Conservation (phyloP, 2,797 vertebrate genomes). For the Gambelia wislizenii region DNA sequence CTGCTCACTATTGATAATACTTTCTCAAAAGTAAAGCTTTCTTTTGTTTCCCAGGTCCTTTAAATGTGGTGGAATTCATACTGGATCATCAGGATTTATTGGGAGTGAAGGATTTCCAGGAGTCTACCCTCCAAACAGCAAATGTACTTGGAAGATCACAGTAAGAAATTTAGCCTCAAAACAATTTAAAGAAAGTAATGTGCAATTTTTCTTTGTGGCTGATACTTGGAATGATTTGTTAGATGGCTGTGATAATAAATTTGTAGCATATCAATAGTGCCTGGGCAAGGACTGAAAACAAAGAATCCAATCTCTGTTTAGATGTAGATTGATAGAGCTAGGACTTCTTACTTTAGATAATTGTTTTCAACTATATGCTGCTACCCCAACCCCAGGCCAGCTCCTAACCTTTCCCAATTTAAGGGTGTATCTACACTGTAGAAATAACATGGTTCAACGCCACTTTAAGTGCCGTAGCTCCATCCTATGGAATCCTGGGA, state of each 20-base stretch:
- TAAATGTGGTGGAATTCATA: slow-evolving; percentile 93
- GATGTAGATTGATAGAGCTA: background rate
- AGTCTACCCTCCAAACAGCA: slow-evolving; percentile 97
- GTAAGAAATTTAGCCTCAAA: slow-evolving; percentile 82
- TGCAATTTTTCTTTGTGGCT: slow-evolving; percentile 24
- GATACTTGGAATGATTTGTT: slow-evolving; percentile 39
- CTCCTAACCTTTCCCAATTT: too few relatives aligned
- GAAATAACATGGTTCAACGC: too few relatives aligned
- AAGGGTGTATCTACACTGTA: too few relatives aligned
- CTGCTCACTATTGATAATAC: background rate
- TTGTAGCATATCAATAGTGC: slow-evolving; percentile 43
- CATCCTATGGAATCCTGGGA: too few relatives aligned
- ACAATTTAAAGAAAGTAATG: slow-evolving; percentile 51
- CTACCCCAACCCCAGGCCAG: too few relatives aligned
- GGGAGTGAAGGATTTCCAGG: slow-evolving; percentile 98
- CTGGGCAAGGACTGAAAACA: slow-evolving; percentile 36
- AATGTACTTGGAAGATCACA: slow-evolving; percentile 98
- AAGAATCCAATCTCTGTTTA: slow-evolving; percentile 27
- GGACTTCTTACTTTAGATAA: background rate
- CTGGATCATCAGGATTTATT: slow-evolving; percentile 92
- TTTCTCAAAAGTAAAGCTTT: slow-evolving; percentile 42
- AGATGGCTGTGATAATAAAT: slow-evolving; percentile 39
- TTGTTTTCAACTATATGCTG: too few relatives aligned
- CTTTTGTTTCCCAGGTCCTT: slow-evolving; percentile 84
- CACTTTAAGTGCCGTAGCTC: too few relatives aligned